A percentile compares a stretch with the other conserved stretches of the same genome.
phyloP scores from a whole-genome alignment of 92 coral and sea anemone genomes.

The Isaurus tuberculatus region DNA sequence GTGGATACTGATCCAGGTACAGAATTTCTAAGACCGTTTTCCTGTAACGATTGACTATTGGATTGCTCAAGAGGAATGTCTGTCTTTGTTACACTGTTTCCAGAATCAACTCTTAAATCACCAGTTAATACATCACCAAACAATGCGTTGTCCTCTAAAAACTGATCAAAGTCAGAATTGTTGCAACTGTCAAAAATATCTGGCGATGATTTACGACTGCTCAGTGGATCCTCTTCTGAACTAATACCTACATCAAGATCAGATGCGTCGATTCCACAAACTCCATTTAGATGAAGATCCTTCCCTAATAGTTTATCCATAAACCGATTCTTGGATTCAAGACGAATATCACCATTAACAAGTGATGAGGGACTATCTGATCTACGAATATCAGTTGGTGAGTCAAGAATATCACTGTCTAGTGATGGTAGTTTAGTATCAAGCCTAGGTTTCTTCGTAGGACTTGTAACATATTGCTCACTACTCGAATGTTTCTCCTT shows the following conservation, averaged over 20 bases:
- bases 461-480: constrained; percentile 45
- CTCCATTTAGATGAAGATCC: constrained; percentile 85
- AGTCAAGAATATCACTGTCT: constrained; percentile 60
- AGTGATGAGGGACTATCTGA: constrained; percentile 72
- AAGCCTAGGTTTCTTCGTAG: constrained; percentile 68
- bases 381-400: constrained; percentile 60
- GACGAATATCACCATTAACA: constrained; percentile 84
- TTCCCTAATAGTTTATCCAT: constrained; percentile 87
- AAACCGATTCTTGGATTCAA: constrained; percentile 76
- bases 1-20: neutral
- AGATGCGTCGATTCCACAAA: constrained; percentile 82
- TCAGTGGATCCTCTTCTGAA: constrained; percentile 82
- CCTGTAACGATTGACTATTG: constrained; percentile 25
- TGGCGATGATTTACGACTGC: constrained; percentile 83
- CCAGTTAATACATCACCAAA: constrained; percentile 89
- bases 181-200: constrained; percentile 88
- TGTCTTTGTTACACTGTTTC: constrained; percentile 61
- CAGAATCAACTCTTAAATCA: constrained; percentile 83
- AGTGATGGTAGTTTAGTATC: constrained; percentile 56
- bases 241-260: constrained; percentile 80
- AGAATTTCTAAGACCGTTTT: constrained; percentile 35
- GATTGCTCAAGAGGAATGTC: constrained; percentile 47
- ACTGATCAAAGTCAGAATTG: constrained; percentile 88
- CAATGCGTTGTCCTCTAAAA: constrained; percentile 85
- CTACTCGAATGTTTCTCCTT: constrained; percentile 20